Evolutionary conservation across 2,888 invertebrate species (phyloP).

Genomic region (Ecdyonurus torrentis): DNA sequence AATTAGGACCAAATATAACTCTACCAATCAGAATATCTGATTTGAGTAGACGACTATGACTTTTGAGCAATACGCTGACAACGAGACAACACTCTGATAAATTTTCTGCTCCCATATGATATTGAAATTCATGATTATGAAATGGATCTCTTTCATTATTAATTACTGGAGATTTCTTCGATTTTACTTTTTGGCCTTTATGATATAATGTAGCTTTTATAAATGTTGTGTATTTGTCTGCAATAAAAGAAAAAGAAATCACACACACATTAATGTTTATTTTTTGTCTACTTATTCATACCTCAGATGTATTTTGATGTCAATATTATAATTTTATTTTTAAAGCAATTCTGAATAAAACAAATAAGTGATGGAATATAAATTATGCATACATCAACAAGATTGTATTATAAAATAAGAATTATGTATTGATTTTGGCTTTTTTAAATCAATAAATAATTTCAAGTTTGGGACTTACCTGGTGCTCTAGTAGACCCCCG

Average conservation of each 20-base stretch:
- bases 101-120: not conserved
- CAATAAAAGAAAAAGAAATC: not conserved
- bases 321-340: no score
- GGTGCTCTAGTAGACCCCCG: not conserved
- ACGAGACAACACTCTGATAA: not conserved
- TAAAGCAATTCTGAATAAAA: no score
- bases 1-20: not conserved
- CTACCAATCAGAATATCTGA: not conserved
- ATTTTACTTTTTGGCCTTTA: constrained; percentile 1
- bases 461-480: no score
- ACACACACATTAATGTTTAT: no score
- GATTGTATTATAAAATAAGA: no score
- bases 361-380: no score
- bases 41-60: not conserved
- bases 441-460: no score
- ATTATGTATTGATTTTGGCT: no score
- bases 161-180: not conserved
- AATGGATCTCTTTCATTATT: not conserved
- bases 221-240: not conserved
- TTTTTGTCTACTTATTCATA: no score
- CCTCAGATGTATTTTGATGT: no score
- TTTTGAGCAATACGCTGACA: not conserved
- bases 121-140: not conserved
- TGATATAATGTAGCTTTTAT: not conserved
- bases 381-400: no score